Percentiles rank a stretch among this genome's conserved stretches.
These are phyloP conservation scores for Indicator indicator DNA, from an alignment of 2,113 vertebrate species.

Conservation along the genomic window DNA sequence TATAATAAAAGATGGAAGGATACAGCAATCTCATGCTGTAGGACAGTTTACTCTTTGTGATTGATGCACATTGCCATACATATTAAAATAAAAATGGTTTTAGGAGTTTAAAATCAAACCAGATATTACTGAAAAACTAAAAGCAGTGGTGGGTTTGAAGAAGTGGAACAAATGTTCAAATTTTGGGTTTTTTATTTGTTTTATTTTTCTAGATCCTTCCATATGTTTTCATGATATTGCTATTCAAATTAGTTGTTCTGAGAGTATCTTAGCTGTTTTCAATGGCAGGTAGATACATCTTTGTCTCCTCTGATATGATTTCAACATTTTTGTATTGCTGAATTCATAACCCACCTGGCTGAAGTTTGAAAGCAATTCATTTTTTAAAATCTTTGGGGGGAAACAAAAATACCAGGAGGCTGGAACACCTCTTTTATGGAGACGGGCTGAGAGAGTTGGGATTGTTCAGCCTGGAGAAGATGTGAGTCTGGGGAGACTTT, in stretches of 20 bases:
- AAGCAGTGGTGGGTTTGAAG: neutral
- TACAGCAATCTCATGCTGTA: neutral
- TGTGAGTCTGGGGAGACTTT: too few relatives aligned
- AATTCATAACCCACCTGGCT: neutral
- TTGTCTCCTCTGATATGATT: neutral
- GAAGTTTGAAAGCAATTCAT: neutral
- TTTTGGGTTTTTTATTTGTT: accelerated
- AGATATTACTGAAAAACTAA: neutral
- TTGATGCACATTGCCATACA: neutral
- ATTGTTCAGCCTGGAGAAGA: too few relatives aligned
- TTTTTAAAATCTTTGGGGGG: neutral
- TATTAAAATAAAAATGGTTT: neutral
- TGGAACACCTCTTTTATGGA: neutral
- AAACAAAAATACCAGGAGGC: too few relatives aligned
- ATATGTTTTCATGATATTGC: neutral
- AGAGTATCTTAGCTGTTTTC: neutral
- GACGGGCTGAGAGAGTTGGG: too few relatives aligned
- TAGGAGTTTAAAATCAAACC: neutral
- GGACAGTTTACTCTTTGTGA: neutral
- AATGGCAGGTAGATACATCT: neutral
- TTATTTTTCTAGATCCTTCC: neutral
- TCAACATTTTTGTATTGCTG: neutral
- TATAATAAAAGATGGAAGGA: neutral
- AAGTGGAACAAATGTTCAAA: neutral
- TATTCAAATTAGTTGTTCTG: neutral